Evolutionary conservation across 2,888 invertebrate genomes (phyloP).

Genomic region (Chymomyza amoena): DNA sequence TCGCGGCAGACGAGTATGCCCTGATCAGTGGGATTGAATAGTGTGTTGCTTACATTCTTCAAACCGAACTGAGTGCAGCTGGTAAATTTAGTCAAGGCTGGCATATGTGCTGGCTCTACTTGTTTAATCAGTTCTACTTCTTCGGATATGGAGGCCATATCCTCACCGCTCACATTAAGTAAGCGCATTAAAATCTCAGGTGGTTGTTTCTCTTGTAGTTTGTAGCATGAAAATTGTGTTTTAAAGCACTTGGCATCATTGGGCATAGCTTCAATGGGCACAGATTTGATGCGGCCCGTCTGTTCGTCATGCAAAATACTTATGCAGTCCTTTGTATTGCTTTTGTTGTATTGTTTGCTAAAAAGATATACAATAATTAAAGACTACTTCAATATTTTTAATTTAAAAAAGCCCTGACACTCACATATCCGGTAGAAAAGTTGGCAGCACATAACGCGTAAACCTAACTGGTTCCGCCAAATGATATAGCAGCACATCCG

Average conservation of each 20-base stretch:
- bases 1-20: conserved; percentile 85
- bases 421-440: conserved; percentile 81
- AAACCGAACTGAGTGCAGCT: conserved; percentile 69
- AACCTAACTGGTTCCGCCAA: conserved; percentile 82
- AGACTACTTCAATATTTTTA: too few species aligned
- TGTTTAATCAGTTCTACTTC: conserved; percentile 57
- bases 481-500: conserved; percentile 83
- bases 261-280: conserved; percentile 77
- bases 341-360: not conserved
- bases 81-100: conserved; percentile 59
- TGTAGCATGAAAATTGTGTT: conserved; percentile 60
- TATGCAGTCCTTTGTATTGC: conserved; percentile 81
- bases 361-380: not conserved
- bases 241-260: conserved; percentile 50
- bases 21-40: conserved; percentile 80
- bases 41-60: conserved; percentile 29
- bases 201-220: conserved; percentile 63
- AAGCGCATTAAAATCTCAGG: conserved; percentile 52
- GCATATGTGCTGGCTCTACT: conserved; percentile 26
- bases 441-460: conserved; percentile 84
- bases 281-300: conserved; percentile 80
- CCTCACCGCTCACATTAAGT: conserved; percentile 63
- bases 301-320: conserved; percentile 82
- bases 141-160: conserved; percentile 62
- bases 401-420: conserved; percentile 43